These are phyloP conservation scores for Sebastes diaconus DNA, from an alignment of 2,797 vertebrate genomes.

Conservation along the genomic window DNA sequence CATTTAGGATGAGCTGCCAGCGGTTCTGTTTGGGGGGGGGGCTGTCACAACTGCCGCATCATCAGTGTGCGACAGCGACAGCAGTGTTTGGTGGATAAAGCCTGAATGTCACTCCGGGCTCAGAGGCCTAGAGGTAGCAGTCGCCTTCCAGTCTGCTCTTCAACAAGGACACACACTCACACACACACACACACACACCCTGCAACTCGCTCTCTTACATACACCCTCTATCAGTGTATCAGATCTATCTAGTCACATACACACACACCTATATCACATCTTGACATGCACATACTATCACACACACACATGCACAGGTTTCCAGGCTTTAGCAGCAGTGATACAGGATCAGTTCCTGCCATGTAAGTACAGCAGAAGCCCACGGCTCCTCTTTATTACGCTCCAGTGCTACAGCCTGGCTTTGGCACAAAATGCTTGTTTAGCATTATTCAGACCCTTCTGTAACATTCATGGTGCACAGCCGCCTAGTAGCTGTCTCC, in stretches of 20 bases:
- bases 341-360: slow-evolving; percentile 50
- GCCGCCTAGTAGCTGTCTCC: slow-evolving; percentile 19
- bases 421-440: slow-evolving; percentile 33
- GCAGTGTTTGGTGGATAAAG: slow-evolving; percentile 36
- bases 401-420: slow-evolving; percentile 28
- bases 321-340: slow-evolving; percentile 36
- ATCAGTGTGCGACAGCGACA: slow-evolving; percentile 54
- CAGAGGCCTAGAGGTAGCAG: slow-evolving; percentile 23
- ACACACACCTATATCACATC: neutral
- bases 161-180: slow-evolving; percentile 57
- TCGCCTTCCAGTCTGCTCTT: slow-evolving; percentile 48
- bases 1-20: slow-evolving; percentile 12
- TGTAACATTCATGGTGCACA: slow-evolving; percentile 25
- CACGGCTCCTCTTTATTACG: slow-evolving; percentile 28
- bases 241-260: neutral
- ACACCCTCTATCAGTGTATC: neutral
- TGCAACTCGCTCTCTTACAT: neutral
- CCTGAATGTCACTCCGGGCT: slow-evolving; percentile 64
- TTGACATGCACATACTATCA: neutral
- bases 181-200: neutral
- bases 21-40: neutral
- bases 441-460: slow-evolving; percentile 40
- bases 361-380: slow-evolving; percentile 58
- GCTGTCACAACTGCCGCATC: slow-evolving; percentile 52
- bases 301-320: neutral